Evolutionary conservation across 2,888 invertebrate species (phyloP), one percentile per base, ranked within the genome.

Genomic region (Chaitophorus viminalis): DNA sequence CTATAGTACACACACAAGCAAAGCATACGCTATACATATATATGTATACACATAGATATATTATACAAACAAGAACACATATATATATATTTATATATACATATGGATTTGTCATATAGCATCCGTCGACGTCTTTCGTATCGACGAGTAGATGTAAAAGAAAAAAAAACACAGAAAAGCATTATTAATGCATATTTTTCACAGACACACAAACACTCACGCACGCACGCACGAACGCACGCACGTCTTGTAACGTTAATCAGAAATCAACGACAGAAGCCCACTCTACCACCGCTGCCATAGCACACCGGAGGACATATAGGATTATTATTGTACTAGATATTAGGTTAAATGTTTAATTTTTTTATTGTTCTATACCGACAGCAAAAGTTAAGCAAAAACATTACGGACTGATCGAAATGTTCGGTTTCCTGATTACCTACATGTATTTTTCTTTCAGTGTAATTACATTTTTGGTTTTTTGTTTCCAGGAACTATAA

Each of bases 31-130:
- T 33, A 33, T 21, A 36, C 36, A 36, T 33, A 33, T 21, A 36
- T 74, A 36, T 74, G 11, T 39, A 25, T 74, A 36, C 21, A 70
- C 31, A 70, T 29, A 29, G 2, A 68, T 29, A 29, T 29, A 68
- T 11, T 46, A 68, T 29, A 68, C 68, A 68, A n/a, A 68, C 11
- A 68, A 25, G 25, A 1, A 68, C 68, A n/a, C 11, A 18, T n/a
- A 33, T 60, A 78, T 33, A 36, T 33, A n/a, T n/a, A n/a, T n/a
- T n/a, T n/a, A n/a, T n/a, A n/a, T n/a, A n/a, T n/a, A n/a, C n/a
- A n/a, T n/a, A n/a, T n/a, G n/a, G n/a, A n/a, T 79, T 79, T 79
- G 79, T 79, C 79, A 79, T 79, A 36, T 60, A 25, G 60, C 54
- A 36, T 79, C 33, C 60, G 79, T 60, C 60, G 52, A 52, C 77